Evolutionary conservation across 2,888 invertebrate species (phyloP).

Genomic region (Xylota segnis): DNA sequence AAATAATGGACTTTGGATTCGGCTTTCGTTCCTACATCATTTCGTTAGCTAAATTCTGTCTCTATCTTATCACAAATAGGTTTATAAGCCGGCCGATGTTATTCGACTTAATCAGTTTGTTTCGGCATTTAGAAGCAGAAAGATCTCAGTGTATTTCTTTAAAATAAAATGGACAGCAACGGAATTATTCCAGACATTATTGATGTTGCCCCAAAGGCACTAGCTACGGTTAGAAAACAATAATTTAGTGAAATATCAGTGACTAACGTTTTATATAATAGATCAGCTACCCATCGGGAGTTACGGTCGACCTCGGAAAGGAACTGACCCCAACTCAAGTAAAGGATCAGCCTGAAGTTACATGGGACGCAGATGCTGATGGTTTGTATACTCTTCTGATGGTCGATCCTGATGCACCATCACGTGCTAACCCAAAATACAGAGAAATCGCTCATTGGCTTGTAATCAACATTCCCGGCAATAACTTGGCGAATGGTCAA

Average conservation of each 20-base stretch:
- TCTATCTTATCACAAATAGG: neutral
- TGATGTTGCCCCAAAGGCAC: constrained; percentile 58
- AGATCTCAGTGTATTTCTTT: neutral
- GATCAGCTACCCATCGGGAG: constrained; percentile 82
- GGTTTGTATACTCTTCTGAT: constrained; percentile 91
- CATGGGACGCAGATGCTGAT: constrained; percentile 87
- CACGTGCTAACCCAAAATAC: constrained; percentile 90
- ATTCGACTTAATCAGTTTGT: neutral
- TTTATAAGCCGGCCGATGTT: neutral
- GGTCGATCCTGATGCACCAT: constrained; percentile 94
- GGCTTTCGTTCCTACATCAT: neutral
- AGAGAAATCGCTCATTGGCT: constrained; percentile 98
- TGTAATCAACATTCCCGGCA: constrained; percentile 93
- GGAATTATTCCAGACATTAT: constrained; percentile 74
- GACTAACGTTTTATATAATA: constrained; percentile 10
- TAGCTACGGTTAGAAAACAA: constrained; percentile 80
- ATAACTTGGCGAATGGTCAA: constrained; percentile 89
- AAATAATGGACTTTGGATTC: neutral
- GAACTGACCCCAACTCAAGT: constrained; percentile 91
- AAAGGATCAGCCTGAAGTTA: constrained; percentile 89
- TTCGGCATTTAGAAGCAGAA: neutral
- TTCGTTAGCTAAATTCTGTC: neutral
- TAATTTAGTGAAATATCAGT: neutral
- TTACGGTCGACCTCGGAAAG: constrained; percentile 87
- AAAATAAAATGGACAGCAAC: constrained; percentile 59